These are phyloP conservation scores for Mus caroli DNA, from an alignment of 2,797 vertebrate species.

Conservation along the genomic window DNA sequence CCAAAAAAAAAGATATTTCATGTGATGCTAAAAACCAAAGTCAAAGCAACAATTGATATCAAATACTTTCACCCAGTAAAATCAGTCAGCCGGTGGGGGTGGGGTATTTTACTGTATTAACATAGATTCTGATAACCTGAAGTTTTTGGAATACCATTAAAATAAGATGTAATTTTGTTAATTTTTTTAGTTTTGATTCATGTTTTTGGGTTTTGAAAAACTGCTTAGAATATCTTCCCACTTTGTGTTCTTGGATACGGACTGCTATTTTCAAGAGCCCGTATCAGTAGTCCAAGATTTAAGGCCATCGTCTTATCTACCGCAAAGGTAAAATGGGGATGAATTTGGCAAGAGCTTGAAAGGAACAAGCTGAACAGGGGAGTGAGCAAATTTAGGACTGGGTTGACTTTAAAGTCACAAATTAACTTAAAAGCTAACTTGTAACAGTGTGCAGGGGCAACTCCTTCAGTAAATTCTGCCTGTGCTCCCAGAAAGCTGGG, in stretches of 20 bases:
- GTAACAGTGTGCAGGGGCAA: slow-evolving; percentile 47
- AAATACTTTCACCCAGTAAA: neutral
- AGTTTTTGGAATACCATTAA: slow-evolving; percentile 34
- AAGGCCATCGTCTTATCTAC: slow-evolving; percentile 87
- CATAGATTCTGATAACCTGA: slow-evolving; percentile 58
- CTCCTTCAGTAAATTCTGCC: slow-evolving; percentile 1
- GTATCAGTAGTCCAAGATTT: slow-evolving; percentile 86
- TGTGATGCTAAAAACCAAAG: neutral
- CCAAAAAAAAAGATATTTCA: neutral
- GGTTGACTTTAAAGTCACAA: slow-evolving; percentile 72
- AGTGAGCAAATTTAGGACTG: slow-evolving; percentile 73
- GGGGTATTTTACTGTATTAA: slow-evolving; percentile 2
- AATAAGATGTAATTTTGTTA: slow-evolving; percentile 75
- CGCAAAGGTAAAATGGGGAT: slow-evolving; percentile 84
- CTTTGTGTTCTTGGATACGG: slow-evolving; percentile 84
- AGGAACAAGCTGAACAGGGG: slow-evolving; percentile 58
- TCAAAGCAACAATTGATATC: neutral
- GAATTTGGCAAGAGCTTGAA: slow-evolving; percentile 81
- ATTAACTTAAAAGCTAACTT: slow-evolving; percentile 74
- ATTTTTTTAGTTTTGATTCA: slow-evolving; percentile 79
- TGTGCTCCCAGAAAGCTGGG: neutral
- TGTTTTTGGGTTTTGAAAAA: slow-evolving; percentile 81
- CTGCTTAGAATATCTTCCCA: slow-evolving; percentile 83
- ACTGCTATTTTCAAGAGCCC: slow-evolving; percentile 85
- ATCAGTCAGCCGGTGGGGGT: neutral